Conservation (phyloP, 2,797 vertebrate genomes). For the Macropus fuliginosus region DNA sequence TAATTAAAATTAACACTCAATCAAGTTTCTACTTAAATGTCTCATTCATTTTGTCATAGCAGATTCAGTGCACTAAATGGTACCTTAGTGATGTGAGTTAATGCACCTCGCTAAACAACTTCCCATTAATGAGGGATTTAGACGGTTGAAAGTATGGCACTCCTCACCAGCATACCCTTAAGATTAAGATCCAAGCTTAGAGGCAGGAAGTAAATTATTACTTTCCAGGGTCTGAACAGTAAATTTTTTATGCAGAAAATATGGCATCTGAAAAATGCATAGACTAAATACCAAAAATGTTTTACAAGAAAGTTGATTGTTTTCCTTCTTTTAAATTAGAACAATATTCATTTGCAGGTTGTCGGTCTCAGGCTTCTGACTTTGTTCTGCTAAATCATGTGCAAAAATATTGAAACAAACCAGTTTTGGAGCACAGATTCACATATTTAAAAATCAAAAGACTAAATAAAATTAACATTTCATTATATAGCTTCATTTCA, state of each 20-base stretch:
- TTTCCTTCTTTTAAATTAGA: not conserved
- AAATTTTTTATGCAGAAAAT: not conserved
- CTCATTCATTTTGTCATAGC: not conserved
- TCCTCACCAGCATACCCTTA: not conserved
- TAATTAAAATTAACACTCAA: not conserved
- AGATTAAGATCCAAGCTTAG: not conserved
- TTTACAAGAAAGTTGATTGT: not conserved
- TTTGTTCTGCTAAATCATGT: not conserved
- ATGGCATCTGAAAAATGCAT: not conserved
- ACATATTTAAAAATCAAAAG: not conserved
- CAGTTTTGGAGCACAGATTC: not conserved
- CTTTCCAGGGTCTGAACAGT: not conserved
- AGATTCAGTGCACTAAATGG: not conserved
- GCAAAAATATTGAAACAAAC: not conserved
- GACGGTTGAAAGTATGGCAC: not conserved
- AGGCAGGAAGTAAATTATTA: not conserved
- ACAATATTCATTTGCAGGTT: not conserved
- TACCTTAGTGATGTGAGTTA: not conserved
- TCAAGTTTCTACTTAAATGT: not conserved
- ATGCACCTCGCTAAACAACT: not conserved
- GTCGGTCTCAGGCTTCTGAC: slow-evolving; percentile 8
- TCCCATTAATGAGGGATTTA: not conserved
- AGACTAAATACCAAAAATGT: not conserved
- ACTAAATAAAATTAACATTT: not conserved
- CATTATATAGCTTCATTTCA: not conserved